Evolutionary conservation across 2,113 vertebrate genomes (phyloP).

Genomic region (Tenrec ecaudatus): DNA sequence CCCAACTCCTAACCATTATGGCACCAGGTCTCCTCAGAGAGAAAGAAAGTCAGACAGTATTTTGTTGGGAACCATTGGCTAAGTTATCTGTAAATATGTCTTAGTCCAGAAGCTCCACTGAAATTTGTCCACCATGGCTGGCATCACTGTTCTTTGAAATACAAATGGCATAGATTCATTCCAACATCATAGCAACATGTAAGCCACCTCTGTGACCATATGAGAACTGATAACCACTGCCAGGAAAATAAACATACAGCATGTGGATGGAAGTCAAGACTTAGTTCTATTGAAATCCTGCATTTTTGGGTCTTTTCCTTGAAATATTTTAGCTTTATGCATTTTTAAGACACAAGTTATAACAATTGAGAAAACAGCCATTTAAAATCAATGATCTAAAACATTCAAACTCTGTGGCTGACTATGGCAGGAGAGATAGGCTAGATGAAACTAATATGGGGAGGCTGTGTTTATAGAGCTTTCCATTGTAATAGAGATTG

Average conservation of each 20-base stretch:
- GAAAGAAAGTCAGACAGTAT: too few species aligned
- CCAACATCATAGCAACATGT: background rate
- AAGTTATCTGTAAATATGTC: too few species aligned
- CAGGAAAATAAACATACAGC: background rate
- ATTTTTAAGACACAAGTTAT: constrained; percentile 13
- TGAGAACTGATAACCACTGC: background rate
- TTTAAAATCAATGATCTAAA: constrained; percentile 20
- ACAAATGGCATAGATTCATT: too few species aligned
- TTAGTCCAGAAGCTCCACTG: too few species aligned
- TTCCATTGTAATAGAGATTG: constrained; percentile 25
- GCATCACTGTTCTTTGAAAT: too few species aligned
- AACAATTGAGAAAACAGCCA: background rate
- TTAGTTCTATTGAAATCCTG: constrained; percentile 24
- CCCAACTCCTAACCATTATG: too few species aligned
- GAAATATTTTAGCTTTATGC: constrained; percentile 31
- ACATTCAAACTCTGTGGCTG: background rate
- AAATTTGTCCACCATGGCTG: too few species aligned
- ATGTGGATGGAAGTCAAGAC: constrained; percentile 20
- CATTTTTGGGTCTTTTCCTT: background rate
- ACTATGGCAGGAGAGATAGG: constrained; percentile 29
- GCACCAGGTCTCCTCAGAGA: too few species aligned
- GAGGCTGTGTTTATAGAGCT: background rate
- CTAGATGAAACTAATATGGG: background rate
- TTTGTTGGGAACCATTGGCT: too few species aligned
- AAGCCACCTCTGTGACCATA: background rate